phyloP scores from a whole-genome alignment of 2,113 vertebrate genomes.

The Embiotoca jacksoni region DNA sequence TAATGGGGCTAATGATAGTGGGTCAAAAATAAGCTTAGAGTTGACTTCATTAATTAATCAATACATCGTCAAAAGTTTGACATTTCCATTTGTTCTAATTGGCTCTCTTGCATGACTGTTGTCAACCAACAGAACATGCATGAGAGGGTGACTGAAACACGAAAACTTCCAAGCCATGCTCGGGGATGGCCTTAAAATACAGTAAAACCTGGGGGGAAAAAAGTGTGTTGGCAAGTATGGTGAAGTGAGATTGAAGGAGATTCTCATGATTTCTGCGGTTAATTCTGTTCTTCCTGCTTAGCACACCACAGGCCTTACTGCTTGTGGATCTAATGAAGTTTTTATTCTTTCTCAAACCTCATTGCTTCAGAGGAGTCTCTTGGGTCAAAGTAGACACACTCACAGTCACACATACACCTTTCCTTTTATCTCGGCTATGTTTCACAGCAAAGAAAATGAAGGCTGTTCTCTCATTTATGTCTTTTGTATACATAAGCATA shows the following conservation, averaged over 20 bases:
- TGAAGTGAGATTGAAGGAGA: neutral
- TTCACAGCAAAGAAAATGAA: conserved; percentile 19
- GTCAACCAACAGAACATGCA: no score
- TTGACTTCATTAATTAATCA: no score
- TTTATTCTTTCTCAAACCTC: conserved; percentile 53
- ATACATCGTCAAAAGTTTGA: no score
- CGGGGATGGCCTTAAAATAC: no score
- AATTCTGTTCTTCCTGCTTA: conserved; percentile 13
- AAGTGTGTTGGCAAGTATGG: neutral
- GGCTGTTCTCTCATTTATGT: conserved; percentile 19
- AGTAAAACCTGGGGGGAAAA: no score
- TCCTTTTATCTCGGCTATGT: conserved; percentile 28
- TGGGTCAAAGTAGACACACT: conserved; percentile 30
- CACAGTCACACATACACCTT: conserved; percentile 11
- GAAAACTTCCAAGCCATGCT: no score
- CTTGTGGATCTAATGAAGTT: conserved; percentile 61
- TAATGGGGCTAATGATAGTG: no score
- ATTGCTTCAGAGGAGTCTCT: conserved; percentile 43
- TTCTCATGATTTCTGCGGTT: neutral
- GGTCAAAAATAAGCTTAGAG: no score
- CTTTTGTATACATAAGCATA: conserved; percentile 12
- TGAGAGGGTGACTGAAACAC: no score
- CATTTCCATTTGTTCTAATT: no score
- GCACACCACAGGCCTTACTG: conserved; percentile 2
- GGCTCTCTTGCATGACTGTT: no score